Evolutionary conservation across 2,888 invertebrate species (phyloP), one percentile per base, ranked within the genome.

Genomic region (Diaprepes abbreviatus): DNA sequence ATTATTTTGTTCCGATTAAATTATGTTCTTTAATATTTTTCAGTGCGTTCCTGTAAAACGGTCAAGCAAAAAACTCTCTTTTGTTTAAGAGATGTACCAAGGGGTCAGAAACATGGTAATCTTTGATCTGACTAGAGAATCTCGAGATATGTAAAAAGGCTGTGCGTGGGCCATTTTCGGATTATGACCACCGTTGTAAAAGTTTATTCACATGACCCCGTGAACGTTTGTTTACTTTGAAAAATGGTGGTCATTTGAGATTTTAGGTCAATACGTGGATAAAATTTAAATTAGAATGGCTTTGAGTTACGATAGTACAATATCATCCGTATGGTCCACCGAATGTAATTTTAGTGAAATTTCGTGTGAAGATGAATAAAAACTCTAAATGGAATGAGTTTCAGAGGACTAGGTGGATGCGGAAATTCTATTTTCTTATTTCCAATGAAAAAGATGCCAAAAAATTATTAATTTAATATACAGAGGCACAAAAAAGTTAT

Each of bases 61-160:
- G 69, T 69, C 69, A 69, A 69, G 63, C 63, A 12, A 55, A 45
- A 33, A 35, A 7, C 3, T 50, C 33, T 33, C 38, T 48, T 57
- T 48, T 24, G 43, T 60, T 59, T 28, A 48, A 57, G 17, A 62
- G 69, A 66, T 70, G 70, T 70, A 50, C 65, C 21, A 45, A 57
- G 66, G 70, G 70, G 70, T 70, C 70, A 70, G 70, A 70, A 70
- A 70, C 70, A 70, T 66, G 70, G 40, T 70, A 70, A 70, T 70
- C 70, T 70, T 19, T 33, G 43, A 68, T 67, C 67, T 67, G 43
- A 67, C 67, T 48, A 50, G 58, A 54, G 60, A 40, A 67, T 60
- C 60, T 67, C 36, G 28, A 52, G 35, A 67, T 67, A 67, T 55
- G 43, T 24, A 67, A 67, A 66, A 68, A 19, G 38, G 55, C 38